These are phyloP conservation scores for Cephus spinipes DNA, from an alignment of 2,888 invertebrate species.

Conservation along the genomic window DNA sequence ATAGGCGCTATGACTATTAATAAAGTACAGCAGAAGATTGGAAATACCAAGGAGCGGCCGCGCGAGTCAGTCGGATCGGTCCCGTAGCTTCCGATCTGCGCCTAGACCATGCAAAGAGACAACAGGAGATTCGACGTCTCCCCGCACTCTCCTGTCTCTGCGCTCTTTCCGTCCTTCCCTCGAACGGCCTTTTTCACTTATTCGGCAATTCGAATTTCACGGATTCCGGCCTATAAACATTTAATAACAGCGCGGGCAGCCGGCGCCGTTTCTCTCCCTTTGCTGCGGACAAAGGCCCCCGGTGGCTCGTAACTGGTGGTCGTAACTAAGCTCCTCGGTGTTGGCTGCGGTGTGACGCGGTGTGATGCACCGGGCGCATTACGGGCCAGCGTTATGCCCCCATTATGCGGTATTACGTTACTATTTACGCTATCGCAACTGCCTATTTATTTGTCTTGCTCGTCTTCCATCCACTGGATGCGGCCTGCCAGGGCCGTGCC, in stretches of 20 bases:
- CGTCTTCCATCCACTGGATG: conserved; percentile 35
- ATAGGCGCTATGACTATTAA: conserved; percentile 1
- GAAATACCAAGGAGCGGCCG: neutral
- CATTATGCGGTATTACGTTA: conserved; percentile 64
- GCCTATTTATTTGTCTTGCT: conserved; percentile 59
- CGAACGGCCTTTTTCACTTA: too few relatives aligned
- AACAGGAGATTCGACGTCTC: too few relatives aligned
- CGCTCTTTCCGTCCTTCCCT: too few relatives aligned
- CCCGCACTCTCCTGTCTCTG: too few relatives aligned
- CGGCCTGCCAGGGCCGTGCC: neutral
- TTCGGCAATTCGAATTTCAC: too few relatives aligned
- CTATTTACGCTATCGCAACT: conserved; percentile 61
- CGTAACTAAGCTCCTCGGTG: conserved; percentile 38
- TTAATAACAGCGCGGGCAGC: conserved; percentile 43
- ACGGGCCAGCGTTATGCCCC: conserved; percentile 54
- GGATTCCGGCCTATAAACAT: conserved; percentile 34
- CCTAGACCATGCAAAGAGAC: neutral
- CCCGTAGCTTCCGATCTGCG: neutral
- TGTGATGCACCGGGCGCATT: conserved; percentile 36
- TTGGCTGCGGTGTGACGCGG: conserved; percentile 36
- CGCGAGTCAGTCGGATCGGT: neutral
- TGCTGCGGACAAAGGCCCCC: conserved; percentile 48
- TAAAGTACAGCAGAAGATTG: neutral
- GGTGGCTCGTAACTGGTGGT: conserved; percentile 40
- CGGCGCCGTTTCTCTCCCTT: conserved; percentile 15